These are phyloP conservation scores for Malurus leucopterus DNA, from an alignment of 2,797 vertebrate species.

Conservation along the genomic window DNA sequence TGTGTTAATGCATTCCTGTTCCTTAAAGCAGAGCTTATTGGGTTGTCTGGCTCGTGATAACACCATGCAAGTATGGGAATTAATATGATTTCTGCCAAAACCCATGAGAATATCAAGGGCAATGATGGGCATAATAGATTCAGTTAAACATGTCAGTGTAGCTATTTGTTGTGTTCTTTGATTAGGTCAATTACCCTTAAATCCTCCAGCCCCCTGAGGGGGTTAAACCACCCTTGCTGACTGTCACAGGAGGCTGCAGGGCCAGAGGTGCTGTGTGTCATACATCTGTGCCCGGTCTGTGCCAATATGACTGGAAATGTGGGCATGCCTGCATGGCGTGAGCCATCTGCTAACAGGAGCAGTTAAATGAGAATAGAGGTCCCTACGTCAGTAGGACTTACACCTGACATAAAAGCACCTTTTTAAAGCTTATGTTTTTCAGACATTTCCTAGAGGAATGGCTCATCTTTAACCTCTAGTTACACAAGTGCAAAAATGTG, in stretches of 20 bases:
- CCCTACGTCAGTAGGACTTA: background rate
- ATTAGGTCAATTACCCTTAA: background rate
- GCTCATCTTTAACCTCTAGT: background rate
- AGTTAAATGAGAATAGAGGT: background rate
- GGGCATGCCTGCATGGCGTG: background rate
- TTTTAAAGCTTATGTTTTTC: background rate
- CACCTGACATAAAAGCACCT: background rate
- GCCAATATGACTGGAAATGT: fast-evolving
- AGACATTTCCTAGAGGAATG: background rate
- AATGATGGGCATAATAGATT: fast-evolving
- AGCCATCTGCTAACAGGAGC: background rate
- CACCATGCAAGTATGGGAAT: background rate
- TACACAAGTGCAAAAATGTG: background rate
- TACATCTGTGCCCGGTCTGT: background rate
- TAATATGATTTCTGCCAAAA: background rate
- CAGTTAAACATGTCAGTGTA: background rate
- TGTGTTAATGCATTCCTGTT: background rate
- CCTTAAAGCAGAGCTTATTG: background rate
- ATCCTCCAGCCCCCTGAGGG: background rate
- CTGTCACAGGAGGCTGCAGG: background rate
- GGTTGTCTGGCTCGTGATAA: background rate
- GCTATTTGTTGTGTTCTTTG: background rate
- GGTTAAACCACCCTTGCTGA: background rate
- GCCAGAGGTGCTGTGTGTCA: background rate
- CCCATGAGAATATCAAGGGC: background rate